Evolutionary conservation across 2,797 vertebrate species (phyloP).

Genomic region (Bovichtus variegatus): DNA sequence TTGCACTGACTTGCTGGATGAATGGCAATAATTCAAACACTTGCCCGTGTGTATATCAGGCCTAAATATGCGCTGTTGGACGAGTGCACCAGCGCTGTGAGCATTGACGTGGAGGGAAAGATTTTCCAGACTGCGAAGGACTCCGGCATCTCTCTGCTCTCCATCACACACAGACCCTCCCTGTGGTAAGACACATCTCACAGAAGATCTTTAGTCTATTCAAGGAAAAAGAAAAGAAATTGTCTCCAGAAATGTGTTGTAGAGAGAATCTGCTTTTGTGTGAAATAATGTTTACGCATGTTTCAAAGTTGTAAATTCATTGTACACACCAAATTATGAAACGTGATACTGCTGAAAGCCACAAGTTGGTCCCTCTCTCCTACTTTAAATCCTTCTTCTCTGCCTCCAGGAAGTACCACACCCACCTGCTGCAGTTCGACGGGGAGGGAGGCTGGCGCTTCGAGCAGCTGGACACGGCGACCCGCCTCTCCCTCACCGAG

Average conservation of each 20-base stretch:
- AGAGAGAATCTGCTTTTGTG: background rate
- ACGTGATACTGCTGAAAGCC: background rate
- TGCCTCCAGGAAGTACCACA: slow-evolving; percentile 96
- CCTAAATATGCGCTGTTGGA: slow-evolving; percentile 96
- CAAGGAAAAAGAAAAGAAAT: background rate
- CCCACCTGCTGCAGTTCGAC: slow-evolving; percentile 97
- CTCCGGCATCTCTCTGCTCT: slow-evolving; percentile 94
- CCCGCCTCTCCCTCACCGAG: slow-evolving; percentile 94
- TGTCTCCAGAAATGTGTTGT: background rate
- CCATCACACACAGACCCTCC: slow-evolving; percentile 98
- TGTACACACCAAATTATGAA: background rate
- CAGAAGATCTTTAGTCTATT: background rate
- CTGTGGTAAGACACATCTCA: slow-evolving; percentile 90
- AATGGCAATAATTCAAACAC: background rate
- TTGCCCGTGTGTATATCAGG: slow-evolving; percentile 76
- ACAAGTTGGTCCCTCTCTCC: no score
- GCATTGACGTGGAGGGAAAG: slow-evolving; percentile 98
- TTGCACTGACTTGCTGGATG: no score
- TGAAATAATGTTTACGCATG: no score
- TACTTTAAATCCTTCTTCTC: background rate
- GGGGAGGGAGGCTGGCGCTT: slow-evolving; percentile 98
- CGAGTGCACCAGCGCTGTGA: slow-evolving; percentile 98
- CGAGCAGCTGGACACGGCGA: slow-evolving; percentile 95
- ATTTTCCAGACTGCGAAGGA: slow-evolving; percentile 97
- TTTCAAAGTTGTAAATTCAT: background rate